Base-by-base conservation (phyloP, 2,888 invertebrate genomes). In the Troides aeacus region DNA sequence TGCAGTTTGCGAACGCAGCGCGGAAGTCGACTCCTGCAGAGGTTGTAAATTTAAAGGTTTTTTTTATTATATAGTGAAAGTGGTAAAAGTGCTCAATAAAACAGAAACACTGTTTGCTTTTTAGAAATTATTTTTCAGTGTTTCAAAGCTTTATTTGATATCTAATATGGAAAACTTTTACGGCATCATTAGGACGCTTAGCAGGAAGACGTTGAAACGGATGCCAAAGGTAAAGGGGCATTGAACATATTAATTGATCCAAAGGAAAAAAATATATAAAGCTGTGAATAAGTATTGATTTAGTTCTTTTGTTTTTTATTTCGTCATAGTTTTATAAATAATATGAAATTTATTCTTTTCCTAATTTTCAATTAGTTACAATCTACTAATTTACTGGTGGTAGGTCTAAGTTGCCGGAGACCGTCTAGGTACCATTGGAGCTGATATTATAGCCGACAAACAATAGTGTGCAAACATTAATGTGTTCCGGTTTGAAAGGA, bases 131-230 rank as follows among this genome's bases (percentile, higher is more conserved):
- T 57, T 58, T 57, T 46, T 58, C 6, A 63, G 10, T 59, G 24
- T 62, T 42, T 62, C 39, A 39, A 39, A 39, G 39, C 8, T 39
- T 6, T 39, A 39, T 39, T 10, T 39, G 6, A 39, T 39, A 39
- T 10, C 0, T 30, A 74, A 72, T 66, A 92, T 92, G 92, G 92
- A 92, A 74, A 90, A 85, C 73, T 84, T 92, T 75, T 92, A 92
- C 76, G 92, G 88, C 74, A 87, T 89, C 70, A 89, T 92, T 66
- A 84, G 89, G 67, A 92, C 92, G 69, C 79, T 92, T 64, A 88
- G 92, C 78, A 84, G 91, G 73, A 92, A 92, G 76, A 92, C 92
- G 39, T 81, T 90, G 77, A 92, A 89, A 81, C 83, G 87, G 72
- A 90, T 87, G 78, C 84, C 85, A 75, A 88, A 91, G 90, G 90